Conservation (phyloP, 2,888 invertebrate genomes). For the Nezara viridula region DNA sequence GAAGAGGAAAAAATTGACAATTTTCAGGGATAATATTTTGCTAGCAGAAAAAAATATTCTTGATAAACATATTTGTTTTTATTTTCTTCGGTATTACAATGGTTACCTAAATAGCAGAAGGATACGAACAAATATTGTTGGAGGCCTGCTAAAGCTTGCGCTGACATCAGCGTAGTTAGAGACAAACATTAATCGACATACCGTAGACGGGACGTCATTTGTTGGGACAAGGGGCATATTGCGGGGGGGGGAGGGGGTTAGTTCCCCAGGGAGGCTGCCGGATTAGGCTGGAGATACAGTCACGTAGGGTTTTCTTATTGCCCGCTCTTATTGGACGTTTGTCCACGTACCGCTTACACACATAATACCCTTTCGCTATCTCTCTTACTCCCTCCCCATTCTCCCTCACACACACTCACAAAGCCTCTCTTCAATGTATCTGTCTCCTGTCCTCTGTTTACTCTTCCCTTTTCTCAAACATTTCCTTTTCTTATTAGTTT, state of each 20-base stretch:
- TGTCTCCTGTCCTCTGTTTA: not conserved
- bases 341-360: not conserved
- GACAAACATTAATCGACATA: slow-evolving; percentile 24
- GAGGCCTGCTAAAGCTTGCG: not conserved
- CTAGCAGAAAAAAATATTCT: no score
- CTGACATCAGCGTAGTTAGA: not conserved
- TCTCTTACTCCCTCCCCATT: not conserved
- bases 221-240: slow-evolving; percentile 44
- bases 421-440: not conserved
- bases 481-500: slow-evolving; percentile 10
- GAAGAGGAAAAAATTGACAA: no score
- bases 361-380: slow-evolving; percentile 22
- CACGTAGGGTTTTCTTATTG: slow-evolving; percentile 40
- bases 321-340: not conserved
- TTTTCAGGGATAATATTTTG: no score
- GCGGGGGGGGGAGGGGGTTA: slow-evolving; percentile 30
- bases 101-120: no score
- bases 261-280: slow-evolving; percentile 8
- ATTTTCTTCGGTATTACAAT: no score
- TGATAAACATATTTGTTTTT: no score
- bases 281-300: slow-evolving; percentile 33
- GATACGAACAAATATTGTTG: no score
- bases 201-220: not conserved
- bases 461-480: not conserved
- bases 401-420: not conserved